A percentile compares a stretch with the other conserved stretches of the same genome.
Conservation (phyloP, 2,888 invertebrate species). For the Balanococcus diminutus region DNA sequence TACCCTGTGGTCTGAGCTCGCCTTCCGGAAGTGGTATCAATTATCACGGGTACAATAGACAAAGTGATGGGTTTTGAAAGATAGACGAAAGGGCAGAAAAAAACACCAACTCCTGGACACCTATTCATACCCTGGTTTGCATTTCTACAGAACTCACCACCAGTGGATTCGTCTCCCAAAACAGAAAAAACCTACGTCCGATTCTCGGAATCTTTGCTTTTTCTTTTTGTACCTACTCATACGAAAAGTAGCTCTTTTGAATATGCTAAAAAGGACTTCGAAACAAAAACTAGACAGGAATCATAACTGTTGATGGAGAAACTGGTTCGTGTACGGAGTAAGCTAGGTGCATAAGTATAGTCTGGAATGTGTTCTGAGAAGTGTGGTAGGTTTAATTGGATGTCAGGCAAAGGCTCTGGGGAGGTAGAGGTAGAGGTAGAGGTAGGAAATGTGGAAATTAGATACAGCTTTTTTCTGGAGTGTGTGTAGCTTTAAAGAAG, state of each 20-base stretch:
- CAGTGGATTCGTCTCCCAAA: background rate
- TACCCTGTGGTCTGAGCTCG: background rate
- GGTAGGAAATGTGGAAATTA: too few species aligned
- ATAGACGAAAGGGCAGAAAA: background rate
- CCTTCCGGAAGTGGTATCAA: background rate
- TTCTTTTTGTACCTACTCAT: background rate
- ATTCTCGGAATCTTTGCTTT: background rate
- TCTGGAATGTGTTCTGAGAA: background rate
- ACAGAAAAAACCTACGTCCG: background rate
- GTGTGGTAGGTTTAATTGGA: too few species aligned
- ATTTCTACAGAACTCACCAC: background rate
- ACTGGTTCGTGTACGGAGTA: background rate
- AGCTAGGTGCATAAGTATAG: background rate
- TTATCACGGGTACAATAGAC: background rate
- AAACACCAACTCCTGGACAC: background rate
- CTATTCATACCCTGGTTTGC: too few species aligned
- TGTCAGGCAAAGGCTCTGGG: too few species aligned
- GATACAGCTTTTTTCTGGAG: too few species aligned
- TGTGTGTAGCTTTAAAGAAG: too few species aligned
- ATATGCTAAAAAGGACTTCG: background rate
- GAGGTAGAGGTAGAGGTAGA: too few species aligned
- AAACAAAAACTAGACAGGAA: background rate
- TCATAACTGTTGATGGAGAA: background rate
- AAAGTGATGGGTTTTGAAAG: background rate
- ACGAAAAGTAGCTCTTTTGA: background rate